Percentiles rank a stretch among this genome's conserved stretches.
phyloP scores from a whole-genome alignment of 2,888 invertebrate genomes.

The Spisula subtruncata region DNA sequence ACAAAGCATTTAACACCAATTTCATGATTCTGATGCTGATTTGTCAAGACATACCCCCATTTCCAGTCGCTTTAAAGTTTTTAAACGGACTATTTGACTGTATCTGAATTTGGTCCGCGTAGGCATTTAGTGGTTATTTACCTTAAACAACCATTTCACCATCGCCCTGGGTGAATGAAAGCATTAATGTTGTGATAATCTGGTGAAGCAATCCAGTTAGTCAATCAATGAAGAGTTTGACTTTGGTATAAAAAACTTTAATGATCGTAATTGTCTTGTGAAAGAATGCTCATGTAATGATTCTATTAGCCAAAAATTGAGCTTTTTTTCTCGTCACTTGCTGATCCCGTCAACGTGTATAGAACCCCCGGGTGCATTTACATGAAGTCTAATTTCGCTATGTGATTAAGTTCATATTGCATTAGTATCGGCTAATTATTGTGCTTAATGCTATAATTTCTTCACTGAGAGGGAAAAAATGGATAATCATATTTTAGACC shows the following conservation, averaged over 20 bases:
- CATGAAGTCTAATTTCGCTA: not conserved
- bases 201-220: not conserved
- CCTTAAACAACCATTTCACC: no score
- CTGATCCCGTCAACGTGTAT: not conserved
- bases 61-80: no score
- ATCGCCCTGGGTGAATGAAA: no score
- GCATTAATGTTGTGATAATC: not conserved
- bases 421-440: constrained; percentile 2
- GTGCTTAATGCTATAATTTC: constrained; percentile 1
- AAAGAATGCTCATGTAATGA: constrained; percentile 6
- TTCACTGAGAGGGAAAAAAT: not conserved
- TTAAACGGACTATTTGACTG: no score
- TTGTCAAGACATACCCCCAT: no score
- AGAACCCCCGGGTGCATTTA: constrained; percentile 8
- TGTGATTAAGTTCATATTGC: constrained; percentile 20
- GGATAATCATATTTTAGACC: not conserved
- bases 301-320: not conserved
- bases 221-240: not conserved
- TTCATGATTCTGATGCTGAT: no score
- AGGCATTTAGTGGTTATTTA: no score
- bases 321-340: not conserved
- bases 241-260: not conserved
- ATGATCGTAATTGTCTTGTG: constrained; percentile 1
- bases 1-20: no score
- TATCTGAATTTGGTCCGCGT: no score